Evolutionary conservation across 2,113 vertebrate genomes (phyloP).

Genomic region (Leucosticte australis): DNA sequence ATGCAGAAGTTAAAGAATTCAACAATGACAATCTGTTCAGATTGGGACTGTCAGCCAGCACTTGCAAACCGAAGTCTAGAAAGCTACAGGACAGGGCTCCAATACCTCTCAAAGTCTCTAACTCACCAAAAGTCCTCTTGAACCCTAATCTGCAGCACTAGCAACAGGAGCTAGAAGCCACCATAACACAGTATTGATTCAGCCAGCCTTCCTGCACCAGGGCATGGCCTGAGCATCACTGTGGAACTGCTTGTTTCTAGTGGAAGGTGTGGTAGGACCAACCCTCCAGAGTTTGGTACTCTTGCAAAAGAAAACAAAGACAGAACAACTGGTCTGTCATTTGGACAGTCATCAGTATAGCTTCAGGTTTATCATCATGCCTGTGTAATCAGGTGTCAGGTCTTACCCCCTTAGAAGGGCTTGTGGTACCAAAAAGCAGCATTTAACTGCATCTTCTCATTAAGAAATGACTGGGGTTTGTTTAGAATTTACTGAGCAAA

Average conservation of each 20-base stretch:
- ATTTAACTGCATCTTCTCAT: neutral
- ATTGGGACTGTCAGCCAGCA: neutral
- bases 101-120: neutral
- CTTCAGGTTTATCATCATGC: neutral
- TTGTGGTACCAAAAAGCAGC: neutral
- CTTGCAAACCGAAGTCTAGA: neutral
- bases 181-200: neutral
- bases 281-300: neutral
- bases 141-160: neutral
- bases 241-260: neutral
- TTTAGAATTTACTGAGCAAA: neutral
- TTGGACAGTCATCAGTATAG: neutral
- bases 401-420: neutral
- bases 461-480: neutral
- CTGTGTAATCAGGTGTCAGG: neutral
- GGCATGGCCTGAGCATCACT: neutral
- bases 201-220: neutral
- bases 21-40: constrained; percentile 18
- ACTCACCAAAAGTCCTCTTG: neutral
- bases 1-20: neutral
- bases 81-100: neutral
- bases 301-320: neutral
- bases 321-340: neutral
- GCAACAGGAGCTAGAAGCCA: neutral
- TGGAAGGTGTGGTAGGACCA: neutral